Base-by-base conservation (phyloP, 2,888 invertebrate species). In the Hesperia comma region DNA sequence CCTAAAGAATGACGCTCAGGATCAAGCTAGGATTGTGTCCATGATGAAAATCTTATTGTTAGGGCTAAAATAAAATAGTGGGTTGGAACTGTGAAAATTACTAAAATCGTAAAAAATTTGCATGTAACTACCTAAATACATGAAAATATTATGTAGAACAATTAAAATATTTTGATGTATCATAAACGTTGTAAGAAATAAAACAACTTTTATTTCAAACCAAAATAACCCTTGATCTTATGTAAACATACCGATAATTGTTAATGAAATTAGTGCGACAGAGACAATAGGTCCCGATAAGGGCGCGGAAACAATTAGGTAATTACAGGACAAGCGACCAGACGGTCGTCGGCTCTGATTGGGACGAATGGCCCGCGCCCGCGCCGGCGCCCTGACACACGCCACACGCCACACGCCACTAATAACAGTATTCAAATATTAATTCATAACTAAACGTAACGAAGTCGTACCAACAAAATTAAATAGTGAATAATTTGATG, bases 241-340 rank as follows among this genome's bases (percentile, higher is more conserved):
- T 69, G 63, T 66, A 67, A 41, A 76, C 72, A 77, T 12, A 26
- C 15, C 21, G 33, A 37, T 79, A 79, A 80, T 79, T 76, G 81
- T 79, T 81, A 82, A 87, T 88, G 79, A 77, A 84, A 85, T 88
- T 86, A 85, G 85, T 85, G 81, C 80, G 84, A 58, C 58, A 64
- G 64, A 83, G 83, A 89, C 87, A 85, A 85, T 82, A 77, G 76
- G 72, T 37, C 71, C 71, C 76, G 78, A 82, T 82, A 80, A 81
- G 78, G 75, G 70, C 73, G 79, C 79, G 81, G 84, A 83, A 85
- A 81, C 79, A 79, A 85, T 86, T 85, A 84, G 79, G 51, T 66
- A 60, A 66, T 60, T 60, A 60, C 66, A 21, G 66, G 60, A 53
- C 15, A 0, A 75, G 70, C 53, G 71, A 68, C 68, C 74, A 75